These are phyloP conservation scores for Icerya purchasi DNA, from an alignment of 2,888 invertebrate genomes.

Conservation along the genomic window DNA sequence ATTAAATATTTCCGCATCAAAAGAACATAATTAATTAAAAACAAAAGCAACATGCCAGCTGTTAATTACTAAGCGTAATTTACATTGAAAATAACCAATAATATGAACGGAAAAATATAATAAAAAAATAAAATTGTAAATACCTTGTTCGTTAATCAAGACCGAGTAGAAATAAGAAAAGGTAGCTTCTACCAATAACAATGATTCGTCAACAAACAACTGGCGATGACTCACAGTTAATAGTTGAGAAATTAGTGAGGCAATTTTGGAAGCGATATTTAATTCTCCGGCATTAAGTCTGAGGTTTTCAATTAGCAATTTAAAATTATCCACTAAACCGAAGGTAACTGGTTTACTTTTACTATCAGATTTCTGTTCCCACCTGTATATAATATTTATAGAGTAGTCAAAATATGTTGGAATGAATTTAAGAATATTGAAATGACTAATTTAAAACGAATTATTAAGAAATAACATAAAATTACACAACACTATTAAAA, in stretches of 20 bases:
- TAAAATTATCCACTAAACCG: conserved; percentile 12
- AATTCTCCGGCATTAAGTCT: conserved; percentile 15
- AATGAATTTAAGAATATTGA: too few relatives aligned
- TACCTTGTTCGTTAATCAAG: conserved; percentile 18
- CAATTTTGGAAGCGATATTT: conserved; percentile 17
- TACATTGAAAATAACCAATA: too few relatives aligned
- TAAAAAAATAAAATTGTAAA: conserved; percentile 1
- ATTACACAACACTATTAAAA: too few relatives aligned
- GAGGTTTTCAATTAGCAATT: conserved; percentile 12
- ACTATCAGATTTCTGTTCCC: neutral
- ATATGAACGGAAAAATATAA: too few relatives aligned
- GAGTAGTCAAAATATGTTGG: too few relatives aligned
- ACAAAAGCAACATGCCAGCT: too few relatives aligned
- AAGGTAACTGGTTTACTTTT: conserved; percentile 7
- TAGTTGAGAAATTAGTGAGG: conserved; percentile 18
- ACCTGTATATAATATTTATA: neutral
- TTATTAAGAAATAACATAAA: too few relatives aligned
- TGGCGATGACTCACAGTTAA: conserved; percentile 15
- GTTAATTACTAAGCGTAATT: too few relatives aligned
- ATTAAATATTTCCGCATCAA: too few relatives aligned
- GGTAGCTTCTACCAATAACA: conserved; percentile 18
- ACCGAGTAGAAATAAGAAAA: conserved; percentile 20
- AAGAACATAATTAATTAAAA: too few relatives aligned
- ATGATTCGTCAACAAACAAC: conserved; percentile 17
- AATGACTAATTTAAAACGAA: too few relatives aligned